Evolutionary conservation across 2,113 vertebrate species (phyloP).

Genomic region (Chelonoidis abingdonii): DNA sequence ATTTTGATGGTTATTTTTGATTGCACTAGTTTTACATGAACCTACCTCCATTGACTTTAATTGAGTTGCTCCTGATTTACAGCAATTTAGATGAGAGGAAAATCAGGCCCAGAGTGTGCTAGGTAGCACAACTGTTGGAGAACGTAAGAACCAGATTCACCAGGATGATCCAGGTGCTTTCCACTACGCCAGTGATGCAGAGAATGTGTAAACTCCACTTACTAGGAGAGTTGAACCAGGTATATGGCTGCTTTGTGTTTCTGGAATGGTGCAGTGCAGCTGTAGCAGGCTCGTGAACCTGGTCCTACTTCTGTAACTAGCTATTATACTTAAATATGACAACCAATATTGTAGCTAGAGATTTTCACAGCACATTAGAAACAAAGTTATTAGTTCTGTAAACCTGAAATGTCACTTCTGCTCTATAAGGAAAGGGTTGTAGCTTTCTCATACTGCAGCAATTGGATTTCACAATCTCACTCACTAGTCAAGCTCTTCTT

Average conservation of each 20-base stretch:
- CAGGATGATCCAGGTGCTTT: neutral
- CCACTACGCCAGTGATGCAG: neutral
- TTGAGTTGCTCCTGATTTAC: too few species aligned
- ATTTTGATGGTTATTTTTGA: too few species aligned
- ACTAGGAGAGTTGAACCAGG: neutral
- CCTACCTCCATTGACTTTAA: too few species aligned
- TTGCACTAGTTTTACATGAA: too few species aligned
- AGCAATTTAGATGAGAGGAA: neutral
- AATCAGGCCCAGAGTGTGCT: neutral
- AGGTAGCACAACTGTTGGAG: neutral
- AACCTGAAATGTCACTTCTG: too few species aligned
- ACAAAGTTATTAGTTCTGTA: too few species aligned
- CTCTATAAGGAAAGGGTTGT: too few species aligned
- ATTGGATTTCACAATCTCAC: neutral
- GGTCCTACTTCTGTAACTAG: neutral
- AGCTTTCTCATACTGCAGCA: too few species aligned
- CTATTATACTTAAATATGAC: neutral
- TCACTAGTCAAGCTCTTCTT: neutral
- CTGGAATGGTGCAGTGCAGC: neutral
- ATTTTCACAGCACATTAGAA: too few species aligned
- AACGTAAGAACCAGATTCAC: neutral
- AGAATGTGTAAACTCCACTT: neutral
- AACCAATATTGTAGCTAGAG: too few species aligned
- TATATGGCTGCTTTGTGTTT: neutral
- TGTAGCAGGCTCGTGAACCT: neutral